These are phyloP conservation scores for Andrena trimmerana DNA, from an alignment of 2,888 invertebrate genomes.

Conservation along the genomic window DNA sequence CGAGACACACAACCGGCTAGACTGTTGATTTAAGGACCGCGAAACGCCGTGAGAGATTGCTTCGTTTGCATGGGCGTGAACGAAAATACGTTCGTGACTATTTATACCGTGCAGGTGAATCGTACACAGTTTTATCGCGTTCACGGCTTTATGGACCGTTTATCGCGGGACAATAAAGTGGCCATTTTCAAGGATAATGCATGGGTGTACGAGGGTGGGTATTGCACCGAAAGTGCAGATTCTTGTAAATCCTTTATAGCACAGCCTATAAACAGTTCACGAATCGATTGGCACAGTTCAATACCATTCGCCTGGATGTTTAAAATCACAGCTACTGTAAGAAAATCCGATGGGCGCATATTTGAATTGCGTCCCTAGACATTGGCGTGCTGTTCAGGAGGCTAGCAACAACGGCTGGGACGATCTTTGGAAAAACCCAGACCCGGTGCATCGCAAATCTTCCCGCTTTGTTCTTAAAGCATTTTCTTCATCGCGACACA, in stretches of 20 bases:
- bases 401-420: too few species aligned
- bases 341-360: background rate
- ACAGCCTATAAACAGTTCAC: background rate
- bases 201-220: slow-evolving; percentile 5
- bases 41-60: slow-evolving; percentile 70
- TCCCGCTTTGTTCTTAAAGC: too few species aligned
- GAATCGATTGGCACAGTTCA: background rate
- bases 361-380: background rate
- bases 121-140: slow-evolving; percentile 69
- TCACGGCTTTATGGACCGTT: slow-evolving; percentile 65
- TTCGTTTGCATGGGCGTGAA: slow-evolving; percentile 72
- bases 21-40: slow-evolving; percentile 72
- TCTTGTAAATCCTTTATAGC: slow-evolving; percentile 31
- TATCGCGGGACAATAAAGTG: slow-evolving; percentile 65
- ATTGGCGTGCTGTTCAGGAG: too few species aligned
- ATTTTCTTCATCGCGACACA: too few species aligned
- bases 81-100: slow-evolving; percentile 73
- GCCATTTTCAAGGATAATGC: slow-evolving; percentile 60
- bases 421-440: too few species aligned
- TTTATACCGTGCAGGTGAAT: slow-evolving; percentile 68
- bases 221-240: slow-evolving; percentile 39
- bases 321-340: background rate
- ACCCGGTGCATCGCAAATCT: too few species aligned
- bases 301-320: background rate
- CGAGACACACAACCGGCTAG: slow-evolving; percentile 63